Conservation (phyloP, 2,113 vertebrate species). For the Actinemys pallida region DNA sequence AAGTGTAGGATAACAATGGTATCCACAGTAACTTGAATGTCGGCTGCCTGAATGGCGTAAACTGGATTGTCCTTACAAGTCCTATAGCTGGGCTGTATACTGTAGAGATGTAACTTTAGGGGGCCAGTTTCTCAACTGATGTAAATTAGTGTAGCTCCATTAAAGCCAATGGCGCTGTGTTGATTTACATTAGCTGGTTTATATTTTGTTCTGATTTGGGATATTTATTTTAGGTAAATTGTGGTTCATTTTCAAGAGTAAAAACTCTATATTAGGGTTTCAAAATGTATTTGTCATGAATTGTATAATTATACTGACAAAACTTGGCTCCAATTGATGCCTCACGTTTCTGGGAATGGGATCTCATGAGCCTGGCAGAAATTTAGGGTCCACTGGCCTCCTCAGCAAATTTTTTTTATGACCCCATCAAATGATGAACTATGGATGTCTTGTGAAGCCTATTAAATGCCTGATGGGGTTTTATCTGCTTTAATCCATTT, state of each 20-base stretch:
- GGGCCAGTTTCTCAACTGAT: not conserved
- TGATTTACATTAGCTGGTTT: not conserved
- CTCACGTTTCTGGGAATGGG: rapidly evolving
- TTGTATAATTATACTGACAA: not conserved
- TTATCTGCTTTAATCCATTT: not conserved
- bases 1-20: not conserved
- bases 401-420: not conserved
- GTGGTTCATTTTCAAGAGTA: not conserved
- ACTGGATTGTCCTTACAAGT: not conserved
- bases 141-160: not conserved
- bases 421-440: rapidly evolving
- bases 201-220: not conserved
- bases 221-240: not conserved
- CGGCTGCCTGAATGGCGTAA: not conserved
- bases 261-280: not conserved
- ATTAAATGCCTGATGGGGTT: rapidly evolving
- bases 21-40: not conserved
- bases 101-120: rapidly evolving
- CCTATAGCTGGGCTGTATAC: not conserved
- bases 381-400: rapidly evolving
- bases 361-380: not conserved
- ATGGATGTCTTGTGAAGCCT: rapidly evolving
- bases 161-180: not conserved
- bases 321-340: not conserved
- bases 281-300: not conserved